These are phyloP conservation scores for Tauraco hartlaubi DNA, from an alignment of 2,797 vertebrate species.

Conservation along the genomic window DNA sequence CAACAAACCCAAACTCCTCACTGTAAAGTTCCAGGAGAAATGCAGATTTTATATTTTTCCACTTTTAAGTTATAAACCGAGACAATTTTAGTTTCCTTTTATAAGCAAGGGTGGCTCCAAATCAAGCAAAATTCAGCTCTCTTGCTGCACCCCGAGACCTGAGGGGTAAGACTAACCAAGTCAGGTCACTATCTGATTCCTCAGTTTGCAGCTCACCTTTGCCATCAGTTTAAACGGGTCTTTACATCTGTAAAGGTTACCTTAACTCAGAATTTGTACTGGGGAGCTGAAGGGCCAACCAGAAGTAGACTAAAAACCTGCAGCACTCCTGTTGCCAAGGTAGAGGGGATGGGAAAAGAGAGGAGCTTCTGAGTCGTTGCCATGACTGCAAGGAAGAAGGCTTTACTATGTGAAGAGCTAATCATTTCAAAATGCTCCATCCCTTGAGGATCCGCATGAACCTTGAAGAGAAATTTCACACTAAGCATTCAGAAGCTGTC, in stretches of 20 bases:
- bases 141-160: not conserved
- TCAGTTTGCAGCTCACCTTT: not conserved
- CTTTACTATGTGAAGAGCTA: conserved; percentile 59
- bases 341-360: conserved; percentile 39
- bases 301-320: conserved; percentile 56
- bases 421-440: conserved; percentile 61
- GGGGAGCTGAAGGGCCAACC: conserved; percentile 74
- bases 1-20: not conserved
- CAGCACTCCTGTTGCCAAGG: conserved; percentile 78
- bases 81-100: not conserved
- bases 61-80: not conserved
- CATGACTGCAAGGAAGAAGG: conserved; percentile 76
- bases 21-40: not conserved
- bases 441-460: conserved; percentile 55
- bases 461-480: conserved; percentile 61
- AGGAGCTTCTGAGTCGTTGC: conserved; percentile 75
- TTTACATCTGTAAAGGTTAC: conserved; percentile 4
- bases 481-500: conserved; percentile 55
- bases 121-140: not conserved
- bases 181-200: not conserved
- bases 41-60: not conserved
- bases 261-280: conserved; percentile 68
- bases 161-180: not conserved
- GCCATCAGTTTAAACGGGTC: conserved; percentile 9
- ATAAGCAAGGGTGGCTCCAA: not conserved